Conservation (phyloP, 1,140 invertebrate genomes). For the Prorops nasuta region DNA sequence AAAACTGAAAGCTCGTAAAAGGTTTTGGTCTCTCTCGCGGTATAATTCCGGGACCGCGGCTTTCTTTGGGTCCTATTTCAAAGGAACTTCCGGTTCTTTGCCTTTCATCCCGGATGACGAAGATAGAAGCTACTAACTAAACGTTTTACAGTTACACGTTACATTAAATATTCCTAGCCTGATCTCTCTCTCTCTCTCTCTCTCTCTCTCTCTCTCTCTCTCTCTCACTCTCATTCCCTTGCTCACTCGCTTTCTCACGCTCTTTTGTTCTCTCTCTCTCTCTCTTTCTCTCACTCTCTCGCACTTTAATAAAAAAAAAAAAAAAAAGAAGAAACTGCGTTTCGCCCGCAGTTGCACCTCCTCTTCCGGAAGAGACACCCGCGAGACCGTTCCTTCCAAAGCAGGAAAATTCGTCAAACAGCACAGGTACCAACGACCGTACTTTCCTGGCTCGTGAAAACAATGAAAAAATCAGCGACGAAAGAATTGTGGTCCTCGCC, state of each 20-base stretch:
- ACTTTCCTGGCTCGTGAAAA: too few species aligned
- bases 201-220: not conserved
- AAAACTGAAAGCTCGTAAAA: not conserved
- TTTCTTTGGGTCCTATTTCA: conserved; percentile 41
- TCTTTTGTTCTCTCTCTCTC: not conserved
- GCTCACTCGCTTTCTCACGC: not conserved
- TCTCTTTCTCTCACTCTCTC: not conserved
- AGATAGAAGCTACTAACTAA: conserved; percentile 42
- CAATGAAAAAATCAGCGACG: too few species aligned
- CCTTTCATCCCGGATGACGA: not conserved
- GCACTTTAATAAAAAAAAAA: too few species aligned
- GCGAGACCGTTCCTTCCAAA: too few species aligned
- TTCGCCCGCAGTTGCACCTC: too few species aligned
- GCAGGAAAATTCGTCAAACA: too few species aligned
- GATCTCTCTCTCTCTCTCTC: conserved; percentile 12
- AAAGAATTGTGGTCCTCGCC: too few species aligned
- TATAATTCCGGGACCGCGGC: not conserved
- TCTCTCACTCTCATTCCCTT: too few species aligned
- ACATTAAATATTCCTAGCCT: conserved; percentile 37
- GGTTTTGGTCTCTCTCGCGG: too few species aligned
- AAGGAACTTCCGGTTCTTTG: conserved; percentile 22
- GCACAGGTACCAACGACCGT: too few species aligned
- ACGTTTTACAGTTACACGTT: conserved; percentile 45
- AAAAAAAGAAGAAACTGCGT: too few species aligned
- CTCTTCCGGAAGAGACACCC: too few species aligned